Base-by-base conservation (phyloP, 2,888 invertebrate species). In the Campoletis raptor region DNA sequence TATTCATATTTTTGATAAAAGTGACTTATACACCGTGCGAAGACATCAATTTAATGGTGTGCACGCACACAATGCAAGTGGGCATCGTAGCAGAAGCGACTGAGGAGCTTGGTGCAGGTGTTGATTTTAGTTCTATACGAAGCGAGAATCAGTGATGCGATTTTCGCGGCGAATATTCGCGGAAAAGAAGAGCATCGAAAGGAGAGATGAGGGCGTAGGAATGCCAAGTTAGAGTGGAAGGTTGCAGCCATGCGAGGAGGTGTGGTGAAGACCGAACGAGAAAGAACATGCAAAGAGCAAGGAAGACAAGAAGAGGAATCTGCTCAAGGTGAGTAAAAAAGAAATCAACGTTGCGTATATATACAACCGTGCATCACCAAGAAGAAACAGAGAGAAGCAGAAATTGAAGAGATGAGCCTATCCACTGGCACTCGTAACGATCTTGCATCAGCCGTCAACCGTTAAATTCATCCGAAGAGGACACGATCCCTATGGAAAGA, bases 391-490 rank as follows among this genome's bases (percentile, higher is more conserved):
- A 83, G 85, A 86, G 84, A 78, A 81, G 85, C 52, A 83, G 52
- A 73, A 80, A 79, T 86, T 82, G 82, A 82, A 77, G 81, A 80
- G 87, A 83, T 64, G 83, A 83, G 81, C 87, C 85, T 87, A 87
- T 87, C 85, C 79, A 76, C 82, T 66, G 89, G 88, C 90, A 92
- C 91, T 92, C 90, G 89, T 91, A 91, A 92, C 91, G 91, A 92
- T 92, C 92, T 91, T 89, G 90, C 90, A 90, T 91, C 90, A 90
- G 89, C 91, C 90, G 91, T 91, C 91, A 92, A 87, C 90, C 92
- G 91, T 92, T 91, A 91, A 92, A 92, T 91, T 92, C 89, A 91
- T 91, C 90, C 90, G 86, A 80, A 91, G 90, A 91, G 91, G 90
- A 91, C 87, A 87, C 89, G 90, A 91, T 90, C 90, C 90, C 90